These are phyloP conservation scores for Pollenia griseotomentosa DNA, from an alignment of 2,888 invertebrate species.

Conservation along the genomic window DNA sequence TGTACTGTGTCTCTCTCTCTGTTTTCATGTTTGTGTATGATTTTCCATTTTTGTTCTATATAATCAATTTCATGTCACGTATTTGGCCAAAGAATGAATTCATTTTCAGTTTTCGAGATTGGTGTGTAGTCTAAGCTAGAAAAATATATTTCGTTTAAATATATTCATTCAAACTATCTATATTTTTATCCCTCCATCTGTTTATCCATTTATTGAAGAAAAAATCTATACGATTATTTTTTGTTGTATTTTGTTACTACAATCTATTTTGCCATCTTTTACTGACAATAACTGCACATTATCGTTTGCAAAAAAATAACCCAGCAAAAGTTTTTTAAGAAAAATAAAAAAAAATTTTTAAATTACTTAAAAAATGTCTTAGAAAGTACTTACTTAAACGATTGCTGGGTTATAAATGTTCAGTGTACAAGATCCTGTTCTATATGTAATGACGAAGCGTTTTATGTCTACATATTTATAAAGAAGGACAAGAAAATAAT, in stretches of 20 bases:
- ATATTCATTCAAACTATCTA: slow-evolving; percentile 18
- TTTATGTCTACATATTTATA: neutral
- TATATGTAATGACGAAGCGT: neutral
- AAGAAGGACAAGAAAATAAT: slow-evolving; percentile 48
- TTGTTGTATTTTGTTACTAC: slow-evolving; percentile 31
- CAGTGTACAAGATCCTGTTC: neutral
- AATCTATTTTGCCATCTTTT: slow-evolving; percentile 65
- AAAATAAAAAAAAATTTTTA: neutral
- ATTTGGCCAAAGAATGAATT: slow-evolving; percentile 78
- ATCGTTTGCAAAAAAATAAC: slow-evolving; percentile 14
- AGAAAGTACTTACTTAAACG: neutral
- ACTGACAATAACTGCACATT: slow-evolving; percentile 65
- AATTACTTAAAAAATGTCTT: neutral
- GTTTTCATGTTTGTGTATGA: neutral
- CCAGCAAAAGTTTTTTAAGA: slow-evolving; percentile 20
- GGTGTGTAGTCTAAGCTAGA: slow-evolving; percentile 12
- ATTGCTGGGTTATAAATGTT: slow-evolving; percentile 27
- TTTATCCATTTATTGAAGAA: slow-evolving; percentile 38
- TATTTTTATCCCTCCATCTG: slow-evolving; percentile 20
- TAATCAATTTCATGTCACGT: slow-evolving; percentile 79
- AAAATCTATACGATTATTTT: neutral
- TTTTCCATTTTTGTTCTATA: slow-evolving; percentile 38
- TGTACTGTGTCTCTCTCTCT: neutral
- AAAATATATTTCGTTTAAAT: slow-evolving; percentile 56
- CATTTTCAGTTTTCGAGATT: slow-evolving; percentile 76